Evolutionary conservation across 2,888 invertebrate genomes (phyloP).

Genomic region (Acanthosepion esculentum): DNA sequence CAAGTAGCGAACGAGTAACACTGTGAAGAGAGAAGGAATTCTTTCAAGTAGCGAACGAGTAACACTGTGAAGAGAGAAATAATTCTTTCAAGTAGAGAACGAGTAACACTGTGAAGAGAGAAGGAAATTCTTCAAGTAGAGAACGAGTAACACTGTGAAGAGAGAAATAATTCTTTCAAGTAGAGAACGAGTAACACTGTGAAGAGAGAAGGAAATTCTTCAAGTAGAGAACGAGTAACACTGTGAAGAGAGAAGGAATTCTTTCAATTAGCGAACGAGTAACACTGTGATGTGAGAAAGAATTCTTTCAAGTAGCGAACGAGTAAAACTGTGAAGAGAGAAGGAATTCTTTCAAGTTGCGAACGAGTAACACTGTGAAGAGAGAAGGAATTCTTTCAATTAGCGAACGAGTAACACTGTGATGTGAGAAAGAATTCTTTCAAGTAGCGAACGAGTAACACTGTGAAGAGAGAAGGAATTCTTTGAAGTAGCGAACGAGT

Average conservation of each 20-base stretch:
- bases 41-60: neutral
- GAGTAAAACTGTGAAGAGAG: neutral
- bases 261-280: no score
- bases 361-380: no score
- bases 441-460: no score
- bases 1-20: no score
- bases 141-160: neutral
- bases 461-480: conserved; percentile 59
- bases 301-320: neutral
- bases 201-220: conserved; percentile 45
- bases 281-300: conserved; percentile 61
- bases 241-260: no score
- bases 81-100: no score
- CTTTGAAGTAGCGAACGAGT: neutral
- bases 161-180: no score
- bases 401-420: neutral
- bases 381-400: conserved; percentile 3
- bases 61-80: no score
- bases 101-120: conserved; percentile 64
- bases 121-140: neutral
- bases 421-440: no score
- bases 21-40: conserved; percentile 59
- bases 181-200: no score
- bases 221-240: neutral
- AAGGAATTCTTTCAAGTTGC: no score